A percentile compares a stretch with the other conserved stretches of the same genome.
These are phyloP conservation scores for Macroramphosus scolopax DNA, from an alignment of 2,797 vertebrate species.

Conservation along the genomic window DNA sequence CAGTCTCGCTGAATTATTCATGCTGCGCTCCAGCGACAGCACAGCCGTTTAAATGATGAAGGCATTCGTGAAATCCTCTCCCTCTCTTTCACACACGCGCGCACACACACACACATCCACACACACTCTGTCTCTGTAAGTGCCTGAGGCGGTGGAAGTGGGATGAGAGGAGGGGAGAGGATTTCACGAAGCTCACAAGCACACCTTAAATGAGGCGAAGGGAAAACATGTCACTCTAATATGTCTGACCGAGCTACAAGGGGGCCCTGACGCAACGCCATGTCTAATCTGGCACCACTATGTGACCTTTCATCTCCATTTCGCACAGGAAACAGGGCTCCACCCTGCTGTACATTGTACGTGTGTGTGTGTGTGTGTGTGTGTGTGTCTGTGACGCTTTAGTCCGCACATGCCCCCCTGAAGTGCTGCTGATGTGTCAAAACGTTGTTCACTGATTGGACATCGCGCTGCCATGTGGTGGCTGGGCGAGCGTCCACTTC, in stretches of 20 bases:
- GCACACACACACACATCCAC: constrained; percentile 22
- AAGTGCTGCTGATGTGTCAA: constrained; percentile 71
- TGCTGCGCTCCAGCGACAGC: constrained; percentile 74
- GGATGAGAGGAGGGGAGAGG: constrained; percentile 63
- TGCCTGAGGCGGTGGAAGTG: constrained; percentile 68
- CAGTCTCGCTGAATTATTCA: constrained; percentile 82
- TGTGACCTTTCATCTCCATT: constrained; percentile 69
- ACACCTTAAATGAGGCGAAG: constrained; percentile 66
- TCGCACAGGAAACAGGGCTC: constrained; percentile 58
- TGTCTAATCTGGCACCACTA: constrained; percentile 64
- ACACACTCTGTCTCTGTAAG: constrained; percentile 42
- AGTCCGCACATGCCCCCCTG: constrained; percentile 49
- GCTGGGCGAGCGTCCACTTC: constrained; percentile 63
- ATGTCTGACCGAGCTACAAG: constrained; percentile 52
- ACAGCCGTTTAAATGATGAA: constrained; percentile 81
- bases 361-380: constrained; percentile 29
- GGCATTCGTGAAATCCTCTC: constrained; percentile 76
- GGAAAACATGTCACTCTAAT: constrained; percentile 68
- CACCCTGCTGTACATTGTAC: constrained; percentile 38
- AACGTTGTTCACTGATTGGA: constrained; percentile 63
- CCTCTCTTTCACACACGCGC: constrained; percentile 39
- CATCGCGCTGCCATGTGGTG: constrained; percentile 62
- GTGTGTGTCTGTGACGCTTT: constrained; percentile 51
- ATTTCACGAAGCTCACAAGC: constrained; percentile 69
- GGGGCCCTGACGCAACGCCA: constrained; percentile 51